Evolutionary conservation across 1,140 invertebrate species (phyloP).

Genomic region (Globodera ellingtonae): DNA sequence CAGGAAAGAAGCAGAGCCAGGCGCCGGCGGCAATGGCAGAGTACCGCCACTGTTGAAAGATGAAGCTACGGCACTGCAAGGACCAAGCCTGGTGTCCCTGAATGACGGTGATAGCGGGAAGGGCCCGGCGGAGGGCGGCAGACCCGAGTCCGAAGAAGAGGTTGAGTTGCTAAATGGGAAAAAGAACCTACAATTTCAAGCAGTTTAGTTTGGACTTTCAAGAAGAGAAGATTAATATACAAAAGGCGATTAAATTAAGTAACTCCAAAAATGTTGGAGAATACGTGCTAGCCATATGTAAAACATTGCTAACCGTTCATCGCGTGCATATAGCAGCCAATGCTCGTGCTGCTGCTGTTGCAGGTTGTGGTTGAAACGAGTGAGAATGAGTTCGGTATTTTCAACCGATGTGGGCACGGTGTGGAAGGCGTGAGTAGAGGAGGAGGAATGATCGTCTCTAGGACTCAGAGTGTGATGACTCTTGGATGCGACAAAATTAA

Average conservation of each 20-base stretch:
- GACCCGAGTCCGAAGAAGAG: conserved; percentile 47
- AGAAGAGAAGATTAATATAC: no score
- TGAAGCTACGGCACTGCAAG: not conserved
- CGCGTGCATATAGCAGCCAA: not conserved
- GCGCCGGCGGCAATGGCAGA: conserved; percentile 1
- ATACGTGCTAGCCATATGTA: no score
- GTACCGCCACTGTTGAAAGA: not conserved
- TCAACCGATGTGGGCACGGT: not conserved
- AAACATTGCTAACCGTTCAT: not conserved
- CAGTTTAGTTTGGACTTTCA: no score
- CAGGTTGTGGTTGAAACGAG: not conserved
- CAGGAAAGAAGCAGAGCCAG: conserved; percentile 33
- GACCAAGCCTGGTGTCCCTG: not conserved
- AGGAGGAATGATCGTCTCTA: no score
- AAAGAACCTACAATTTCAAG: no score
- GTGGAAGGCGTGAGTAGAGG: not conserved
- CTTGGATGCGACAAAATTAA: no score
- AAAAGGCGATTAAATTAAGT: no score
- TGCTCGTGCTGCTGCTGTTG: not conserved
- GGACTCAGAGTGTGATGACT: not conserved
- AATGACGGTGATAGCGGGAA: conserved; percentile 44
- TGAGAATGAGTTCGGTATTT: not conserved
- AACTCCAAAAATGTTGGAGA: no score
- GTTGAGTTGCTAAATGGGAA: conserved; percentile 29
- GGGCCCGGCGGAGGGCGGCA: conserved; percentile 32